Conservation (phyloP, 2,797 vertebrate species). For the Enteromius anoplus region DNA sequence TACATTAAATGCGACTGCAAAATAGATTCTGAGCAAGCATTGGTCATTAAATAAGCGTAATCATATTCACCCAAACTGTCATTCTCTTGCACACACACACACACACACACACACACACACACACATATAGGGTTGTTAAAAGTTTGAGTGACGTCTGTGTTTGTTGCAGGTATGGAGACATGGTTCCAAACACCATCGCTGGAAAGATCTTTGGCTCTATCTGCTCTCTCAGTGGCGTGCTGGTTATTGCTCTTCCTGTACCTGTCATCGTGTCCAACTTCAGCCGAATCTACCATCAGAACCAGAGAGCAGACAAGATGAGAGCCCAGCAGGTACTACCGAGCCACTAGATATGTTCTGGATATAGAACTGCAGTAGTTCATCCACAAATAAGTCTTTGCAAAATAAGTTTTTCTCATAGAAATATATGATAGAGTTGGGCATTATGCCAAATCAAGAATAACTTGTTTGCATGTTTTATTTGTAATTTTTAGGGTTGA, state of each 20-base stretch:
- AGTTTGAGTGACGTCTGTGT: conserved; percentile 3
- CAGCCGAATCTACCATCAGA: conserved; percentile 92
- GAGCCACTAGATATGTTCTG: not conserved
- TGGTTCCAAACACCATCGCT: conserved; percentile 90
- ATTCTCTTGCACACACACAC: not conserved
- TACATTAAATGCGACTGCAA: conserved; percentile 36
- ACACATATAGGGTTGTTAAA: not conserved
- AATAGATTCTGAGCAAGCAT: conserved; percentile 8
- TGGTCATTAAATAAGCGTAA: conserved; percentile 20
- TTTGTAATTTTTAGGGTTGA: not conserved
- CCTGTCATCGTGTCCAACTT: conserved; percentile 93
- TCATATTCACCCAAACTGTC: conserved; percentile 7
- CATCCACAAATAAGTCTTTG: not conserved
- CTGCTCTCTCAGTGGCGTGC: conserved; percentile 89
- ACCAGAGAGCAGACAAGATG: conserved; percentile 88
- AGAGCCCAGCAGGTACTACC: conserved; percentile 71
- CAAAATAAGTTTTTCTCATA: not conserved
- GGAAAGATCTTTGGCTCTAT: conserved; percentile 94
- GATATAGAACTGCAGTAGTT: not conserved
- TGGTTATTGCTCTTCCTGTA: conserved; percentile 89
- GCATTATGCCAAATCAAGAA: not conserved
- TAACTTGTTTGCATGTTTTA: not conserved
- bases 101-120: conserved; percentile 1
- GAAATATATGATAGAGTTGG: not conserved
- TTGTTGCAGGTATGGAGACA: conserved; percentile 85